These are phyloP conservation scores for Apis mellifera DNA, from an alignment of 1,140 invertebrate genomes.

Conservation along the genomic window Amel_HAv3.1 CM009935.2:3223001-3223500, in stretches of 20 bases:
- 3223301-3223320: constrained; percentile 35
- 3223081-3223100: not conserved
- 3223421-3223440: constrained; percentile 57
- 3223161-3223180: constrained; percentile 64
- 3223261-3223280: constrained; percentile 70
- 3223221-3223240: constrained; percentile 76
- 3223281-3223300: constrained; percentile 57
- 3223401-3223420: constrained; percentile 47
- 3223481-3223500: constrained; percentile 70
- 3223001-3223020: constrained; percentile 39
- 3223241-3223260: constrained; percentile 75
- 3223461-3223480: constrained; percentile 78
- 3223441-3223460: constrained; percentile 76
- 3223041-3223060: not conserved
- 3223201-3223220: constrained; percentile 72
- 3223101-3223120: constrained; percentile 2
- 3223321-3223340: constrained; percentile 45
- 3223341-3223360: not conserved
- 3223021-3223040: constrained; percentile 2
- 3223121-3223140: constrained; percentile 39
- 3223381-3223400: constrained; percentile 14
- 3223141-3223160: constrained; percentile 60
- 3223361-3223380: not conserved
- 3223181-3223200: constrained; percentile 69
- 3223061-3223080: not conserved